Percentiles rank a stretch among this genome's conserved stretches.
Conservation (phyloP, 2,888 invertebrate species). For the Ferrisia virgata region DNA sequence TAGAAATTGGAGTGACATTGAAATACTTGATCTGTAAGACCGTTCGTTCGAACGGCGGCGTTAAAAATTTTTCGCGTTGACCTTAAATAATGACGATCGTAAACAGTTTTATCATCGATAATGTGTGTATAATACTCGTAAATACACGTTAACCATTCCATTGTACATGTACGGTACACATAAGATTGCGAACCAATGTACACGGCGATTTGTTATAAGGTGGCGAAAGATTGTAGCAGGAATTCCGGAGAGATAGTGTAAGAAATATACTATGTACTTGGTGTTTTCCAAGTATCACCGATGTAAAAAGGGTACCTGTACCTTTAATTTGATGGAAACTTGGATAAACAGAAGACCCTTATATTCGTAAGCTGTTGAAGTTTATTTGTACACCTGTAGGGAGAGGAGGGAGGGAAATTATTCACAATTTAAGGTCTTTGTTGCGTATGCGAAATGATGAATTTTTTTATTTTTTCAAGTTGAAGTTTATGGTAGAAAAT, state of each 20-base stretch:
- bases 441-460: too few relatives aligned
- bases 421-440: too few relatives aligned
- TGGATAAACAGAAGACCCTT: too few relatives aligned
- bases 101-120: constrained; percentile 18
- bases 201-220: neutral
- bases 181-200: neutral
- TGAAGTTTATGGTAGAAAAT: too few relatives aligned
- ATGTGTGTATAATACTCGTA: neutral
- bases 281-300: neutral
- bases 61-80: constrained; percentile 12
- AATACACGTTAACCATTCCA: neutral
- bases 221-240: neutral
- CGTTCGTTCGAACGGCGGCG: neutral
- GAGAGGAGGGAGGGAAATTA: too few relatives aligned
- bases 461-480: too few relatives aligned
- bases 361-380: too few relatives aligned
- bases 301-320: neutral
- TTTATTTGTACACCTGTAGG: too few relatives aligned
- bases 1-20: constrained; percentile 25
- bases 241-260: neutral
- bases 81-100: constrained; percentile 15
- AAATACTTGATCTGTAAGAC: constrained; percentile 9
- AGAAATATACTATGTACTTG: too few relatives aligned
- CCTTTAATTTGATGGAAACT: too few relatives aligned
- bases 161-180: neutral